phyloP scores from a whole-genome alignment of 2,888 invertebrate species.

The Heliconius cydno region DNA sequence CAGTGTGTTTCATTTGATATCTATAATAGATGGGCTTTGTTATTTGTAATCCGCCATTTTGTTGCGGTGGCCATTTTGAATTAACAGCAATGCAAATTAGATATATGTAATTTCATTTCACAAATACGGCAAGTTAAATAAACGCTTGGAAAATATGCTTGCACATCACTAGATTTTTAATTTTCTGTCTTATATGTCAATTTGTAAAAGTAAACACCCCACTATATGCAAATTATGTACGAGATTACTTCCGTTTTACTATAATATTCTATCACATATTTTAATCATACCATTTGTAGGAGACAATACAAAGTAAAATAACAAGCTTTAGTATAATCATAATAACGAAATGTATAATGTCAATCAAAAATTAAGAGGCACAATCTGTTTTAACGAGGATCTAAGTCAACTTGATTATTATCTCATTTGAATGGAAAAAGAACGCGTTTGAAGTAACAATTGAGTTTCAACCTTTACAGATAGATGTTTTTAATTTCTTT shows the following conservation, averaged over 20 bases:
- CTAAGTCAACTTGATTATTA: slow-evolving; percentile 29
- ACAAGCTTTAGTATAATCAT: not conserved
- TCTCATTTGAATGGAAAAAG: slow-evolving; percentile 28
- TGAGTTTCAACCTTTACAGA: not conserved
- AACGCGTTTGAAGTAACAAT: slow-evolving; percentile 33
- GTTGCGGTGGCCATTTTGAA: no score
- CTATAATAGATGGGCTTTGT: no score
- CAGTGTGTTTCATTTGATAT: no score
- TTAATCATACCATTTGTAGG: no score
- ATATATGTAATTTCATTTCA: no score
- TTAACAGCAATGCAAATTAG: no score
- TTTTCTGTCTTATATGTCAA: no score
- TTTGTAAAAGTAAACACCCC: not conserved
- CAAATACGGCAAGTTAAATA: no score
- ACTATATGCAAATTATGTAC: not conserved
- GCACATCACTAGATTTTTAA: no score
- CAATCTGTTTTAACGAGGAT: slow-evolving; percentile 18
- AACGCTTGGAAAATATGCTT: no score
- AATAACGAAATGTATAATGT: not conserved
- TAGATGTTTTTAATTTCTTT: slow-evolving; percentile 28
- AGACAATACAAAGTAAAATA: not conserved
- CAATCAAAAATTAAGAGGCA: slow-evolving; percentile 20
- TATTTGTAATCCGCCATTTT: no score
- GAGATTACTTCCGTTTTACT: not conserved
- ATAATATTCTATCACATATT: no score